Evolutionary conservation across 2,888 invertebrate genomes (phyloP).

Genomic region (Xestobium rufovillosum): DNA sequence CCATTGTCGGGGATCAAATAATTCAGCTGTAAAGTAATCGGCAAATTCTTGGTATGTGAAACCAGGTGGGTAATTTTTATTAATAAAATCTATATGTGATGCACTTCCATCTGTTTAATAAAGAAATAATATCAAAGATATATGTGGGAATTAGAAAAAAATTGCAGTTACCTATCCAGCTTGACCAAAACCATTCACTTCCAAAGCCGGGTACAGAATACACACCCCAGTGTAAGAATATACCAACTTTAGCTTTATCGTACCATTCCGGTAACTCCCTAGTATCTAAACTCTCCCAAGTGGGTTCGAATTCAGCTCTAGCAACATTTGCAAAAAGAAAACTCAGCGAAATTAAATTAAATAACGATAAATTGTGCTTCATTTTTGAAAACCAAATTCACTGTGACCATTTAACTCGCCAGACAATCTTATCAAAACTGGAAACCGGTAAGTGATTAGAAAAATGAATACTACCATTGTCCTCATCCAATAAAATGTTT

Average conservation of each 20-base stretch:
- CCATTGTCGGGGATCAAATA: constrained; percentile 81
- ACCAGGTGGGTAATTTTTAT: constrained; percentile 70
- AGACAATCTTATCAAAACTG: too few species aligned
- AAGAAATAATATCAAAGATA: too few species aligned
- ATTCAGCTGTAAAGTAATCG: constrained; percentile 78
- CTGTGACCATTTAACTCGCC: too few species aligned
- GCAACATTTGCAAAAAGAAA: too few species aligned
- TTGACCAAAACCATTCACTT: constrained; percentile 88
- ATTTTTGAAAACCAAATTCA: too few species aligned
- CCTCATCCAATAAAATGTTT: too few species aligned
- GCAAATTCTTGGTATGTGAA: constrained; percentile 93
- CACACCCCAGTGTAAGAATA: constrained; percentile 92
- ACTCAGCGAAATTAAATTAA: too few species aligned
- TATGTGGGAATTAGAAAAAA: too few species aligned
- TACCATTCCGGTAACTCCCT: constrained; percentile 83
- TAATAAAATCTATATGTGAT: constrained; percentile 61
- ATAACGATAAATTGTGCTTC: too few species aligned
- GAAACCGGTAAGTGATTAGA: too few species aligned
- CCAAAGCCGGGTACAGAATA: constrained; percentile 83
- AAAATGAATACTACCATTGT: too few species aligned
- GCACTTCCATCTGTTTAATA: too few species aligned
- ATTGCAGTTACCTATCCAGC: constrained; percentile 78
- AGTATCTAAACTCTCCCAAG: constrained; percentile 77
- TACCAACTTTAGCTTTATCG: constrained; percentile 83
- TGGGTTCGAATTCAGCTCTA: constrained; percentile 59